Evolutionary conservation across 30 jellyfish, hydroid and myxozoan genomes (phyloP).

Genomic region (Hydra vulgaris): DNA sequence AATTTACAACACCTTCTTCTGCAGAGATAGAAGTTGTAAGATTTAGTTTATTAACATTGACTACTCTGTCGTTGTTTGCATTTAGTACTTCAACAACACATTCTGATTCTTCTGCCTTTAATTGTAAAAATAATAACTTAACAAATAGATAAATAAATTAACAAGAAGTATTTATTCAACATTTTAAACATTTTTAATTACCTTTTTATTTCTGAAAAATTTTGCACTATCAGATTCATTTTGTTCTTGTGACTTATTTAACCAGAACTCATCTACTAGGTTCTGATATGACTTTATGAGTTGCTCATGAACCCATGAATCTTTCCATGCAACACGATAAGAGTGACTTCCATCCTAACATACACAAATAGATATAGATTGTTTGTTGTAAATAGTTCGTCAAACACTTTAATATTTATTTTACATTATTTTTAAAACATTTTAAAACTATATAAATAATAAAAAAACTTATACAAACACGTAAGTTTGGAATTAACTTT

Average conservation of each 20-base stretch:
- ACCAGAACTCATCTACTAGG: conserved; percentile 36
- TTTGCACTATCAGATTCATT: background rate
- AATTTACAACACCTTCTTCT: background rate
- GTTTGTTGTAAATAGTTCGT: too few species aligned
- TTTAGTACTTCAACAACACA: background rate
- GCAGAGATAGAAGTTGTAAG: background rate
- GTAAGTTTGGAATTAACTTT: too few species aligned
- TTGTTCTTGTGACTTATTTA: background rate
- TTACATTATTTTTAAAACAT: too few species aligned
- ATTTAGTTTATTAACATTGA: too few species aligned
- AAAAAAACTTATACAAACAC: too few species aligned
- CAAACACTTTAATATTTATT: too few species aligned
- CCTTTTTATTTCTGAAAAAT: background rate
- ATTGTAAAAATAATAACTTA: too few species aligned
- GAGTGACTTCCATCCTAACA: conserved; percentile 30
- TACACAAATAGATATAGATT: background rate
- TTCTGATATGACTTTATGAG: conserved; percentile 26
- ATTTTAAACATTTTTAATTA: too few species aligned
- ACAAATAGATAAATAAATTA: too few species aligned
- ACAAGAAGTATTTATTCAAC: too few species aligned
- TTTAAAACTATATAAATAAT: too few species aligned
- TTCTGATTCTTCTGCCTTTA: background rate
- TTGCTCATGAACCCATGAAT: conserved; percentile 34
- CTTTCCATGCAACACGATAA: conserved; percentile 34
- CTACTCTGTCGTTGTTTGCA: background rate